Evolutionary conservation across 2,113 vertebrate genomes (phyloP).

Genomic region (Lasiurus borealis): DNA sequence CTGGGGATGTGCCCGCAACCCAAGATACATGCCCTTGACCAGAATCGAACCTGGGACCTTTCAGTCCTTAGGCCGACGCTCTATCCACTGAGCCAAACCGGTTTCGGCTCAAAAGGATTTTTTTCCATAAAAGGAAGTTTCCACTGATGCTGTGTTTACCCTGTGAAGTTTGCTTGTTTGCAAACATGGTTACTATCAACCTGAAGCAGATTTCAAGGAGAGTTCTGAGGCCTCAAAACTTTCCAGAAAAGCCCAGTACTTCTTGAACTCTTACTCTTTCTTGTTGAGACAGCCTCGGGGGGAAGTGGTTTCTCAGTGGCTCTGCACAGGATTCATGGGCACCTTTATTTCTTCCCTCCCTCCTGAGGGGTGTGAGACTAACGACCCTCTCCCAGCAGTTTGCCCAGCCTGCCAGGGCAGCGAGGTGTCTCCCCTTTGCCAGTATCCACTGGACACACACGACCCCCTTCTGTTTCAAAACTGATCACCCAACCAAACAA

Average conservation of each 20-base stretch:
- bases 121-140: conserved; percentile 29
- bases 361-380: neutral
- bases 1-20: no score
- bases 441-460: neutral
- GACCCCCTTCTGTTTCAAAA: neutral
- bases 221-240: neutral
- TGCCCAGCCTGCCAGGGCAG: neutral
- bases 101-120: no score
- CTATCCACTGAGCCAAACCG: no score
- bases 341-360: neutral
- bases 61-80: no score
- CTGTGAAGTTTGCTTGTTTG: conserved; percentile 25
- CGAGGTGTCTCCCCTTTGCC: neutral
- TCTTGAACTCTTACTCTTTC: neutral
- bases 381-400: neutral
- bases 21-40: no score
- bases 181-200: neutral
- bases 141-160: neutral
- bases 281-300: neutral
- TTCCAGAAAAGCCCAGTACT: neutral
- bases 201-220: conserved; percentile 6
- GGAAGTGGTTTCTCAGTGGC: neutral
- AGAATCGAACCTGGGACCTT: no score
- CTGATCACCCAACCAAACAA: neutral
- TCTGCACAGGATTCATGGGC: neutral